These are phyloP conservation scores for Drosophila miranda DNA, from an alignment of 1,140 invertebrate genomes.

Conservation along the genomic window DNA sequence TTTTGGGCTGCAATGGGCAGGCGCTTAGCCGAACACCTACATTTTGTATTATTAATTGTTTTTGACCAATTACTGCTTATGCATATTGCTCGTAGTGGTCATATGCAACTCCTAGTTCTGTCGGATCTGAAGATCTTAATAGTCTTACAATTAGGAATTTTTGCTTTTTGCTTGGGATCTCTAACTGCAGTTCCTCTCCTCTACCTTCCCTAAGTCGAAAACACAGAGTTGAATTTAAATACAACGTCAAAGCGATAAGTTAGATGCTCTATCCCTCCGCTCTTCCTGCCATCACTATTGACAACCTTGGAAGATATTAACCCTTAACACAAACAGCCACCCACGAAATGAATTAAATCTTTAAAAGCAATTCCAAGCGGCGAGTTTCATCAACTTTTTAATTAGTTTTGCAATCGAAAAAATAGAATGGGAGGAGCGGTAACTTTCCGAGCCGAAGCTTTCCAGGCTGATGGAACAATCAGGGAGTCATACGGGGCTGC, in stretches of 20 bases:
- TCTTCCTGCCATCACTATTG: constrained; percentile 1
- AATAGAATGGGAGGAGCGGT: constrained; percentile 1
- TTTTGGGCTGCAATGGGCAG: too few relatives aligned
- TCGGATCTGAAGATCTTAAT: too few relatives aligned
- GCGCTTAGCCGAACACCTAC: too few relatives aligned
- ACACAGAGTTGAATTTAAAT: neutral
- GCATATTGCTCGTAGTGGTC: too few relatives aligned
- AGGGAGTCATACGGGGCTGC: constrained; percentile 32
- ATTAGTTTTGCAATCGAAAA: constrained; percentile 77
- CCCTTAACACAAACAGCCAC: constrained; percentile 2
- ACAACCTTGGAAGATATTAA: constrained; percentile 29
- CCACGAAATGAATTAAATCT: constrained; percentile 50
- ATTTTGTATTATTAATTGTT: too few relatives aligned
- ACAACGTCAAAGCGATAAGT: neutral
- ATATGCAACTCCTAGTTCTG: too few relatives aligned
- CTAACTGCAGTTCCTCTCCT: too few relatives aligned
- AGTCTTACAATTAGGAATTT: too few relatives aligned
- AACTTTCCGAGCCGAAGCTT: constrained; percentile 45
- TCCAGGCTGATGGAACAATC: constrained; percentile 51
- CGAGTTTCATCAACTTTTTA: constrained; percentile 75
- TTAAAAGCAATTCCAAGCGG: constrained; percentile 68
- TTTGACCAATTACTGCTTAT: too few relatives aligned
- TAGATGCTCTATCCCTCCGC: neutral
- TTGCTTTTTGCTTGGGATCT: too few relatives aligned
- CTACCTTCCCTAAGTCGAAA: too few relatives aligned